Base-by-base conservation (phyloP, 1,140 invertebrate species). In the Zaprionus nigranus region DNA sequence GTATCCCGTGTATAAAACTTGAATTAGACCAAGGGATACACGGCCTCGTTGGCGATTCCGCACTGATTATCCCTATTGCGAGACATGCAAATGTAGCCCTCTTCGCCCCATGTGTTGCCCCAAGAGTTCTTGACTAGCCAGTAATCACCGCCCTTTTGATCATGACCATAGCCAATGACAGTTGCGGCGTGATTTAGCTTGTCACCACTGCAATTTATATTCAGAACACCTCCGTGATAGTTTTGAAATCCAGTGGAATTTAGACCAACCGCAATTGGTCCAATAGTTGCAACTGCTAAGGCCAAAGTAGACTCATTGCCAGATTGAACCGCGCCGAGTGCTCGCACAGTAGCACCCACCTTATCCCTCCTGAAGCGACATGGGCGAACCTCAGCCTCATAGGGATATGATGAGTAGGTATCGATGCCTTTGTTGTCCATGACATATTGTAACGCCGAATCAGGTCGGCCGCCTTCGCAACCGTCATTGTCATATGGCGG, bases 131-230 rank as follows among this genome's bases (percentile, higher is more conserved):
- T 96, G 5, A 96, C 93, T 17, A 96, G 79, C 95, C 95, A 96
- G 87, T 95, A 96, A 57, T 95, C 93, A 3, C 53, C 34, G 1
- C 93, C 94, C 13, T 80, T 75, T 20, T 93, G 88, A 17, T 77
- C 63, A 3, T 94, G 95, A 5, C 97, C 97, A 93, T 97, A 98
- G 46, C 98, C 97, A 43, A 98, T 96, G 2, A 92, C 53, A 2
- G 87, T 58, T 5, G 84, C 72, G 94, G 94, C n/a, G 97, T 93
- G n/a, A 97, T 69, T 56, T 1, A 59, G 85, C 1, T 93, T 78
- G 34, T 93, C 20, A 12, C 75, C 63, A 0, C 2, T 3, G 2
- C 17, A 1, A 0, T 11, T 5, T 26, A 60, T 12, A 12, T 58
- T 46, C 0, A 43, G n/a, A 11, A 78, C 54, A 1, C 75, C 75